Base-by-base conservation (phyloP, 2,888 invertebrate genomes). In the Uloborus plumipes region DNA sequence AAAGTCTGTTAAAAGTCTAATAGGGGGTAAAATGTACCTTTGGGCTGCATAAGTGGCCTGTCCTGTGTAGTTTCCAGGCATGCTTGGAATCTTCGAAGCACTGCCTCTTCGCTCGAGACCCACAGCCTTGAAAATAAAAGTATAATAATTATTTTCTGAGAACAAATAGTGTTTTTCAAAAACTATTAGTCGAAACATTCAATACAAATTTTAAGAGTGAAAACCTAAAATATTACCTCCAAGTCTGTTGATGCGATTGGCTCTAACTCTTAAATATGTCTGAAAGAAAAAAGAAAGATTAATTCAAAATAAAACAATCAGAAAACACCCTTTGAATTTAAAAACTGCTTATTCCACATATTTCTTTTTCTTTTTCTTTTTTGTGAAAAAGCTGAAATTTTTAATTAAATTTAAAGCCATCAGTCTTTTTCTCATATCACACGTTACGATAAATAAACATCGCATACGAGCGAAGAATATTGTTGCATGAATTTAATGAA, bases 181-280 rank as follows among this genome's bases (percentile, higher is more conserved):
- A 51, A 7, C 47, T 59, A 1, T 61, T n/a, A 61, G n/a, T 58
- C 31, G 22, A 51, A 64, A 51, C 20, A 20, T 39, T 62, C n/a
- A 16, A 51, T 14, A n/a, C 11, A 53, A 39, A 15, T 20, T 62
- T 22, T 62, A 62, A 22, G 22, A 62, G 26, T 13, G 14, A 20
- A 62, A 22, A 0, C 31, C 7, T 22, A 62, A 62, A 31, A 13
- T 14, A 70, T 47, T 74, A 84, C 84, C 84, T 75, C 78, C 84
- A 62, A 84, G 47, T 53, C 84, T 64, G 39, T 62, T 78, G 14
- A 84, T 75, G 55, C 84, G 70, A 20, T 84, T 84, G 9, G 78
- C 79, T 75, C 75, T 78, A 9, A 84, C 84, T 55, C 84, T 49
- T 20, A 79, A 55, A 53, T 84, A 84, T 49, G 84, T 84, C 84